Percentiles rank a stretch among this genome's conserved stretches.
Conservation (phyloP, 2,797 vertebrate species). For the Allobates femoralis region DNA sequence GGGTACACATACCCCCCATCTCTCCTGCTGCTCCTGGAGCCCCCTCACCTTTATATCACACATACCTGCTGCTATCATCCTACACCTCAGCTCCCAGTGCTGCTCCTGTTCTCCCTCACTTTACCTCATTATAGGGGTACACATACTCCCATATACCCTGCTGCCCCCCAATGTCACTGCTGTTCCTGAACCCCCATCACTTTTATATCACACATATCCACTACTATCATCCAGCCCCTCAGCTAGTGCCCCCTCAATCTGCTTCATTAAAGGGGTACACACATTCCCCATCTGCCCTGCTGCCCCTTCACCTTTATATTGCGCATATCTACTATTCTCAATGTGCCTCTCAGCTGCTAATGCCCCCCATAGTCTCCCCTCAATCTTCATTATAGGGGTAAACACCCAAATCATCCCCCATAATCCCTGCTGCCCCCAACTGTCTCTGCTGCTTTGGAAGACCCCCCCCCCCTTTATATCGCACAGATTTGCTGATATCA, state of each 20-base stretch:
- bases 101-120: neutral
- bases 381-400: neutral
- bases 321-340: neutral
- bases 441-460: neutral
- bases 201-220: too few species aligned
- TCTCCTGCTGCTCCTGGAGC: neutral
- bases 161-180: neutral
- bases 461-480: neutral
- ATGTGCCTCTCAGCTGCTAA: too few species aligned
- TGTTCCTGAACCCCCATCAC: too few species aligned
- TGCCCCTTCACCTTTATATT: neutral
- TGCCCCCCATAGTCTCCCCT: neutral
- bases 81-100: neutral
- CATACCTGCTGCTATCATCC: neutral
- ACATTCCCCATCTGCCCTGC: neutral
- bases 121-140: neutral
- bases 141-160: neutral
- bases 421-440: neutral
- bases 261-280: neutral
- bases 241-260: neutral
- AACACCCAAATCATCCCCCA: neutral
- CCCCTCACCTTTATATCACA: neutral
- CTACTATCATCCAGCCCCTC: neutral
- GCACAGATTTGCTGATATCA: neutral
- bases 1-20: neutral